Evolutionary conservation across 2,113 vertebrate species (phyloP), one percentile per base, ranked within the genome.

Genomic region (Amphilophus citrinellus): DNA sequence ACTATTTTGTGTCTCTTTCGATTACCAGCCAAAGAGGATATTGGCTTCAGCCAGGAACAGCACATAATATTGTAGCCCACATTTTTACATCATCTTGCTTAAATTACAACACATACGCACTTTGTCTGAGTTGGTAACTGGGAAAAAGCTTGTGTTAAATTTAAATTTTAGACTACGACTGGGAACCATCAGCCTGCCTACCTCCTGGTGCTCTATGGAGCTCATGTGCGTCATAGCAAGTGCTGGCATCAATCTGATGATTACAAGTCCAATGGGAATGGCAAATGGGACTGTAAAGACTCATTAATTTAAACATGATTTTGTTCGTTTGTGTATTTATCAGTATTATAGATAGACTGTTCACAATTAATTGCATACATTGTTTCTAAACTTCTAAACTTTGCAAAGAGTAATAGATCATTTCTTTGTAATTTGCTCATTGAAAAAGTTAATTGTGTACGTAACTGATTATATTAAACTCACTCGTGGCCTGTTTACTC

Each of bases 161-260:
- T 82, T 47, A 84, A 80, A 92, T 85, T 82, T 61, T 79, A 87
- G 27, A 30, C 77, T 66, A 84, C 78, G 50, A 84, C 35, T 80
- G 84, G 85, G 59, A 90, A 42, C 76, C 39, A 79, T 82, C 80
- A 56, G 61, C 24, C 27, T 89, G 86, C 87, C 91, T 88, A 79
- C 66, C 65, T 44, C 82, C 86, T 20, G 18, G 76, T 61, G 84
- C n/a, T 85, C 39, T 20, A 15, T 22, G 65, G 35, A 65, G 65
- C 71, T 86, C 18, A 50, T 44, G 78, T 93, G 92, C 93, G 92
- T 95, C 94, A 94, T 14, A 75, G 53, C 18, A 22, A 86, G 66
- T 32, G 57, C 61, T 86, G 91, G 77, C 79, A 84, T 37, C n/a
- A 14, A 27, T 84, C 27, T 60, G 59, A 30, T 11, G 18, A 56